Evolutionary conservation across 2,113 vertebrate species (phyloP).

Genomic region (Phyllostomus hastatus): DNA sequence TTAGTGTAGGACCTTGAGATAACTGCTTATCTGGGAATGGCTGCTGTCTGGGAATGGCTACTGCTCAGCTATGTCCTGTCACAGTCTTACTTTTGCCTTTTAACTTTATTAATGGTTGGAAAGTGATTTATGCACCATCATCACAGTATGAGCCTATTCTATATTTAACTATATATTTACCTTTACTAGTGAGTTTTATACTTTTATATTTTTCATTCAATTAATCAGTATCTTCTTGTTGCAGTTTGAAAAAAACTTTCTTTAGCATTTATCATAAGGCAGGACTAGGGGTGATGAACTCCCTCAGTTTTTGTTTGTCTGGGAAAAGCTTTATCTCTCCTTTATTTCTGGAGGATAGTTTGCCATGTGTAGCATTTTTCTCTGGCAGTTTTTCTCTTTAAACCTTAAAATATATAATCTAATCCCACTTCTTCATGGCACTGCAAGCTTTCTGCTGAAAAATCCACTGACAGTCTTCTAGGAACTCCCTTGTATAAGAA

Average conservation of each 20-base stretch:
- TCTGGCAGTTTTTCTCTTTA: not conserved
- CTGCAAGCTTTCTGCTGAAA: not conserved
- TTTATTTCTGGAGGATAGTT: not conserved
- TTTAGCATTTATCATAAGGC: too few relatives aligned
- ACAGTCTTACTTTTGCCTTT: not conserved
- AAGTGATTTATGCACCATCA: not conserved
- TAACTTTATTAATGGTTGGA: not conserved
- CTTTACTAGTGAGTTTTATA: not conserved
- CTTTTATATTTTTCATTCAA: too few relatives aligned
- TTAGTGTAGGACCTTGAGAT: too few relatives aligned
- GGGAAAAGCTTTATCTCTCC: not conserved
- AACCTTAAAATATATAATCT: not conserved
- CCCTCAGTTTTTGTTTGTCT: too few relatives aligned
- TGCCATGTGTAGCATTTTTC: not conserved
- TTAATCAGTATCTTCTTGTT: too few relatives aligned
- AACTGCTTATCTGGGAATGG: too few relatives aligned
- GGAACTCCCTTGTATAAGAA: not conserved
- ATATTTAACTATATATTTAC: not conserved
- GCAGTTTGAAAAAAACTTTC: too few relatives aligned
- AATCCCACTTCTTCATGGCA: not conserved
- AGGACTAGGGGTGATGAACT: too few relatives aligned
- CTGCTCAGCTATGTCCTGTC: too few relatives aligned
- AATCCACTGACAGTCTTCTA: not conserved
- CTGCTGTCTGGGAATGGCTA: too few relatives aligned
- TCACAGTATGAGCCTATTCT: not conserved